phyloP scores from a whole-genome alignment of 2,797 vertebrate genomes.

The Trachurus trachurus region DNA sequence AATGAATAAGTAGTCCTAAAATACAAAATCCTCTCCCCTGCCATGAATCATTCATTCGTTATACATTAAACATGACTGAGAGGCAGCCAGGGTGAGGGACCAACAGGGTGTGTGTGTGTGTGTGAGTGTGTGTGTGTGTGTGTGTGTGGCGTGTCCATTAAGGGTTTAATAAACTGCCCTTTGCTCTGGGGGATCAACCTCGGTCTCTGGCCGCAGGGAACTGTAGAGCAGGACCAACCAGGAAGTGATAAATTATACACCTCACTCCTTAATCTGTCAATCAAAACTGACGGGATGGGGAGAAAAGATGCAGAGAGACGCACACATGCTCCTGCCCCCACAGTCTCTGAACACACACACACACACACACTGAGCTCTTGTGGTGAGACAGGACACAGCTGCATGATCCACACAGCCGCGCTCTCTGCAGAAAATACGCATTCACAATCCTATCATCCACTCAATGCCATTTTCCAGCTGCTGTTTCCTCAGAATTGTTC shows the following conservation, averaged over 20 bases:
- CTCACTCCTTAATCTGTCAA: slow-evolving; percentile 70
- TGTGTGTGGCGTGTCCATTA: slow-evolving; percentile 64
- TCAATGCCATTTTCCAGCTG: slow-evolving; percentile 61
- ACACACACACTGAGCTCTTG: slow-evolving; percentile 5
- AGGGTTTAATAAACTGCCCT: slow-evolving; percentile 78
- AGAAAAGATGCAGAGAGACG: slow-evolving; percentile 53
- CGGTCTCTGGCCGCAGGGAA: slow-evolving; percentile 68
- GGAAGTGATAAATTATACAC: slow-evolving; percentile 83
- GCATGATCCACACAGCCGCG: slow-evolving; percentile 49
- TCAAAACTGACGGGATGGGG: slow-evolving; percentile 75
- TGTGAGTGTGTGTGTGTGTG: slow-evolving; percentile 31
- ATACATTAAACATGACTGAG: slow-evolving; percentile 87
- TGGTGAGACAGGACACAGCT: slow-evolving; percentile 74
- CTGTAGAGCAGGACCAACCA: slow-evolving; percentile 67
- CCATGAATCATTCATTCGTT: slow-evolving; percentile 88
- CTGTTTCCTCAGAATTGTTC: slow-evolving; percentile 67
- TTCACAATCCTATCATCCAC: slow-evolving; percentile 53
- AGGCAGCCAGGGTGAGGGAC: slow-evolving; percentile 64
- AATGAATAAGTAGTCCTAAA: slow-evolving; percentile 81
- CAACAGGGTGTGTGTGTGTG: slow-evolving; percentile 26
- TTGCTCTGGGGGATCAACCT: slow-evolving; percentile 63
- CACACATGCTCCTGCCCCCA: slow-evolving; percentile 40
- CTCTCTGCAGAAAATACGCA: slow-evolving; percentile 53
- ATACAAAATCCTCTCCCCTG: slow-evolving; percentile 75
- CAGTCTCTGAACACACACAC: slow-evolving; percentile 12